Evolutionary conservation across 2,113 vertebrate species (phyloP), one percentile per base, ranked within the genome.

Genomic region (Calcarius ornatus): DNA sequence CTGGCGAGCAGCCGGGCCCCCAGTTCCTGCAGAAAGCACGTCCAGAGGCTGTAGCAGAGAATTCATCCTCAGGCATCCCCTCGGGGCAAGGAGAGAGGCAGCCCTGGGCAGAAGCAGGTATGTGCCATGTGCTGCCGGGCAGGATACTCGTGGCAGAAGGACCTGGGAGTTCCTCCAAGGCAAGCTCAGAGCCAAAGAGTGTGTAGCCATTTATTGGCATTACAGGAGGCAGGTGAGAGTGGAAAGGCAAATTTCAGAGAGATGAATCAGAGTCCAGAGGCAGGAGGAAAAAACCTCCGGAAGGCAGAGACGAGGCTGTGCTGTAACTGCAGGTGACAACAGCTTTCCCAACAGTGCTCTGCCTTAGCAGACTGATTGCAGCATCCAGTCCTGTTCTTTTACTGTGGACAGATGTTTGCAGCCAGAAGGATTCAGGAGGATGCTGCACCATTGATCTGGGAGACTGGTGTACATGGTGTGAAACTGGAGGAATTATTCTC

Each of bases 51-150:
- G 8, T 20, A 45, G 23, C 71, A 30, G 81, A 94, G 75, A 48
- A 42, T 79, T 81, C 66, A 18, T 53, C 85, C 79, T 90, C 83
- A 4, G 60, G 64, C 68, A 66, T 66, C 83, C 83, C 83, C 30
- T 61, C 70, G 11, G 79, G 75, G 59, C 75, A 23, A 45, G 90
- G 66, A 90, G 75, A 65, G 53, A 90, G 59, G 57, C 94, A 72
- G 75, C 81, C 85, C 50, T 93, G 95, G 90, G 66, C 79, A 77
- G 95, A 69, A 72, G 31, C 20, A 79, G 96, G 95, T 96, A 96
- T 2, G 95, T 94, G 61, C 40, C 30, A 1, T 38, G 68, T 81
- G 91, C 88, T 84, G 37, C 0, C 0, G 81, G 85, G 35, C 30
- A 64, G 63, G 79, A 24, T 25, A 2, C 63, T 31, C n/a, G 40